Evolutionary conservation across 2,797 vertebrate genomes (phyloP).

Genomic region (Macropodus opercularis): DNA sequence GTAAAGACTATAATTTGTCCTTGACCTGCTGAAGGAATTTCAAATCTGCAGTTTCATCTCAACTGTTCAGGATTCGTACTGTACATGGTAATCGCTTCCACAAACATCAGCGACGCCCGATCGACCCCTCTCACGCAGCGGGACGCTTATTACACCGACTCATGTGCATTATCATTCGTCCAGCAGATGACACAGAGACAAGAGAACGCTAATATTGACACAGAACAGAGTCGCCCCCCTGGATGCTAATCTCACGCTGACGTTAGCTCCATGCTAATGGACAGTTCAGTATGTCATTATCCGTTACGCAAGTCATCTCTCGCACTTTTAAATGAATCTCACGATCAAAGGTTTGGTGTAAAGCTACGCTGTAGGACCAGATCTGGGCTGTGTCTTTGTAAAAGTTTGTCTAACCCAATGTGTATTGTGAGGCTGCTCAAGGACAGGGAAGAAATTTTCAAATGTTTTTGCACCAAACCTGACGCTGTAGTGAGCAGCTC

Average conservation of each 20-base stretch:
- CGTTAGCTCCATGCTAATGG: constrained; percentile 41
- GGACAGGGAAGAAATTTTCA: neutral
- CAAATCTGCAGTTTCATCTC: constrained; percentile 42
- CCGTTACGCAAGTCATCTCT: constrained; percentile 5
- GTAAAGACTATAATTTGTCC: neutral
- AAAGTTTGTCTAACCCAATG: neutral
- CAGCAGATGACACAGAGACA: constrained; percentile 41
- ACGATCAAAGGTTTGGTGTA: neutral
- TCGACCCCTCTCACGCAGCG: constrained; percentile 62
- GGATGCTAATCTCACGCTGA: constrained; percentile 48
- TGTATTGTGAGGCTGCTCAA: neutral
- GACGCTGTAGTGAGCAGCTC: neutral
- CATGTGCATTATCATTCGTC: constrained; percentile 55
- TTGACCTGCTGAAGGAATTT: constrained; percentile 1
- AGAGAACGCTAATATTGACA: constrained; percentile 61
- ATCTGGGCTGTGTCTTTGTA: neutral
- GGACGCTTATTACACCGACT: constrained; percentile 50
- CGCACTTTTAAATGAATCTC: neutral
- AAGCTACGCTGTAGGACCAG: neutral
- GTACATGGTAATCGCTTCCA: constrained; percentile 60
- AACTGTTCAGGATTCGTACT: constrained; percentile 46
- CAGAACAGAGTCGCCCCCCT: constrained; percentile 34
- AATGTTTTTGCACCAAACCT: neutral
- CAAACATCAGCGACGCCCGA: constrained; percentile 59
- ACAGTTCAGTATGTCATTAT: constrained; percentile 22